Evolutionary conservation across 2,113 vertebrate genomes (phyloP).

Genomic region (Thermophis baileyi): DNA sequence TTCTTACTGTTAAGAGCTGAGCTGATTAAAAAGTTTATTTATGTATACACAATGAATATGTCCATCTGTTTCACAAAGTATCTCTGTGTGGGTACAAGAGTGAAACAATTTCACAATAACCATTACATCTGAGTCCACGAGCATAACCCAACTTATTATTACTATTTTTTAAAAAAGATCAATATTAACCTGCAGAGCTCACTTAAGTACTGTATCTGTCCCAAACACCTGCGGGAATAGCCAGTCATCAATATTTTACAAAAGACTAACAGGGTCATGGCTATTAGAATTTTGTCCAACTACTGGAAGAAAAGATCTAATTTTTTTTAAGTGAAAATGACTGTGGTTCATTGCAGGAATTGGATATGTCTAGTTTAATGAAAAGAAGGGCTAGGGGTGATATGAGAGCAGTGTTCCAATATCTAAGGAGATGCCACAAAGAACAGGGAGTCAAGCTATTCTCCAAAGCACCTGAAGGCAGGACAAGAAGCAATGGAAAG

Average conservation of each 20-base stretch:
- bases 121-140: background rate
- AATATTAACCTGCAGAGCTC: background rate
- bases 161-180: no score
- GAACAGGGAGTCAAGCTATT: no score
- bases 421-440: no score
- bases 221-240: background rate
- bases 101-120: background rate
- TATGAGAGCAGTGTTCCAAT: no score
- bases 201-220: background rate
- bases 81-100: background rate
- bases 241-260: background rate
- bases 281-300: background rate
- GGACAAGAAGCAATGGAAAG: no score
- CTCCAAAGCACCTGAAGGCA: no score
- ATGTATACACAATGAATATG: background rate
- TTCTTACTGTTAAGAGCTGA: background rate
- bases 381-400: no score
- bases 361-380: no score
- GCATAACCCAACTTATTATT: background rate
- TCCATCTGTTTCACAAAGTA: background rate
- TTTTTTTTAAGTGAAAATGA: background rate
- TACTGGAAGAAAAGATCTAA: background rate
- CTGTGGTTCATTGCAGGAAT: background rate
- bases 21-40: background rate
- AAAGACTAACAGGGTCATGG: background rate